phyloP scores from a whole-genome alignment of 2,113 vertebrate genomes.

The Muntiacus muntjak region DNA sequence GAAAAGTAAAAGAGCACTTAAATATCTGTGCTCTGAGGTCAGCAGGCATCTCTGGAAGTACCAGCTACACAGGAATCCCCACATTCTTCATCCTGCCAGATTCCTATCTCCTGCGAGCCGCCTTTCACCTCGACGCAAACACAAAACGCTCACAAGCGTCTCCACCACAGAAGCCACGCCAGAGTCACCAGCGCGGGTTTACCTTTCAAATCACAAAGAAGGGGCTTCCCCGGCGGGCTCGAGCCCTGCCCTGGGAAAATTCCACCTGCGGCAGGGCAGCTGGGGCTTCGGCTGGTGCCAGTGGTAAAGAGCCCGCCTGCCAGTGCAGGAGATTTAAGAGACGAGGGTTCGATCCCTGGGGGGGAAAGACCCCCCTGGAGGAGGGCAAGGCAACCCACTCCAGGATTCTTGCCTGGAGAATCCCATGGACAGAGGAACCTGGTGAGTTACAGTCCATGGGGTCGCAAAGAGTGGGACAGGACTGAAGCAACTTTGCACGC shows the following conservation, averaged over 20 bases:
- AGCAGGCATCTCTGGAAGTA: fast-evolving
- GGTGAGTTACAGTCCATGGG: background rate
- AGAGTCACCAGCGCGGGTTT: fast-evolving
- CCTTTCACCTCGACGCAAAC: background rate
- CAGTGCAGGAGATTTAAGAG: background rate
- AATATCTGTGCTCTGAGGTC: background rate
- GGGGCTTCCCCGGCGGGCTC: background rate
- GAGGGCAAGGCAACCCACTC: background rate
- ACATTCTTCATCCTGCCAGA: background rate
- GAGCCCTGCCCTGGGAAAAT: background rate
- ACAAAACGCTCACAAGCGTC: fast-evolving
- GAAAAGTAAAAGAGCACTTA: fast-evolving
- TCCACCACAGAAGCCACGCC: background rate
- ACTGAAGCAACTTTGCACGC: background rate
- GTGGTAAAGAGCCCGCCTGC: background rate
- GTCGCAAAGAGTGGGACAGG: background rate
- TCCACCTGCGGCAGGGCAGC: background rate
- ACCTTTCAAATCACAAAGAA: background rate
- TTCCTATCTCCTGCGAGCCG: background rate
- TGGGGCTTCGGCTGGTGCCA: fast-evolving
- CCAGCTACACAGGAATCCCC: background rate
- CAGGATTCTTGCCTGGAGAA: background rate
- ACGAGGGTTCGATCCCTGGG: background rate
- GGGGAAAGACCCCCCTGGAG: background rate
- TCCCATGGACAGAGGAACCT: background rate